Base-by-base conservation (phyloP, 2,888 invertebrate species). In the Dromius quadrimaculatus region DNA sequence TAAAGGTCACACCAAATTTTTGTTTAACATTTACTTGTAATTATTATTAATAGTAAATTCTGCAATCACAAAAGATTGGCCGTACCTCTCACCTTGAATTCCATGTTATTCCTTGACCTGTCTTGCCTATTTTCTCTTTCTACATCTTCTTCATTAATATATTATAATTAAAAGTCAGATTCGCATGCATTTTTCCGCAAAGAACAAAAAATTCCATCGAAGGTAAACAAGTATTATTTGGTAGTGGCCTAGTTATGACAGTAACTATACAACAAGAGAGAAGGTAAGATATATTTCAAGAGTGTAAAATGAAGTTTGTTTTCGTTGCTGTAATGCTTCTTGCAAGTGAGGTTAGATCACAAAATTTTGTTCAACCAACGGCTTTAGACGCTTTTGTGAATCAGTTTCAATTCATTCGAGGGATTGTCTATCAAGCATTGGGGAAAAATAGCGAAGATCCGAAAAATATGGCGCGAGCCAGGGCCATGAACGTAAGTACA, bases 401-500 rank as follows among this genome's bases (percentile, higher is more conserved):
- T n/a, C 59, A 59, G 19, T 59, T 19, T 36, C 2, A 36, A 19
- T n/a, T n/a, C 5, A 2, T 36, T n/a, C 34, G 34, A 2, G 20
- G 5, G 3, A 19, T 59, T 36, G 0, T 36, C 1, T 59, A 6
- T 5, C 2, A n/a, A 1, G 36, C 20, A 15, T 15, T 36, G 8
- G 59, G 59, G 17, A 17, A 13, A n/a, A 59, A 2, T 1, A 59
- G 59, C 6, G 59, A 59, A 20, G n/a, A 59, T 36, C 19, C 19
- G 0, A 59, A 1, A n/a, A 36, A 59, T 11, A 34, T 59, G 59
- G 36, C 19, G 5, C 15, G 17, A 34, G 59, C 59, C 1, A 34
- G 36, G 19, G n/a, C 59, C 11, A 11, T 36, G 13, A 19, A 59
- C n/a, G 59, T 59, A 36, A 47, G 47, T 47, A n/a, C n/a, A n/a